Base-by-base conservation (phyloP, 1,140 invertebrate genomes). In the Sitobion miscanthi region DNA sequence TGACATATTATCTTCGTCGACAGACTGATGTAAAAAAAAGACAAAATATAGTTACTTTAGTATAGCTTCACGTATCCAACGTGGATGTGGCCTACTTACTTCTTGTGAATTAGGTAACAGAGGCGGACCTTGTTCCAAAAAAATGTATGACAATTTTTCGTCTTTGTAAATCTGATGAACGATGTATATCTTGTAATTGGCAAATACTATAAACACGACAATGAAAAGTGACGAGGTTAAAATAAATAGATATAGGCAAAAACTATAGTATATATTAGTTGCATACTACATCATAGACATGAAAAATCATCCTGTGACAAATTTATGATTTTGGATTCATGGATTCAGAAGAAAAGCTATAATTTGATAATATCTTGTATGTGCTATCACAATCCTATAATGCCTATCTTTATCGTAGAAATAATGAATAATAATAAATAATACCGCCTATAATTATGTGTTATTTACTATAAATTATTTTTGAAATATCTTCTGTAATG, bases 1-100 rank as follows among this genome's bases (percentile, higher is more conserved):
- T 0, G 4, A n/a, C n/a, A n/a, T 1, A n/a, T 6, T 0, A 14
- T 77, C 14, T n/a, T 1, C 62, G 30, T n/a, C 14, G 30, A 6
- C 4, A 77, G 30, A 6, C 62, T 77, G 14, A 1, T 77, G 62
- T 77, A 77, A n/a, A 77, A 69, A 57, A 57, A 57, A 17, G 30
- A 1, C 11, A 77, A 69, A 30, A 77, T 77, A n/a, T 17, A n/a
- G 62, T 77, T n/a, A 77, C 6, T 77, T 77, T 17, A 17, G 14
- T 35, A 77, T 77, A 77, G n/a, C 14, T n/a, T n/a, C n/a, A n/a
- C 57, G 5, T 23, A 0, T n/a, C 14, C 30, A 5, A 69, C 30
- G 30, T n/a, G 62, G 5, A 42, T 38, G 7, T 7, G 2, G 83
- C 9, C 23, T 49, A 88, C 86, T 30, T 88, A 88, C 86, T 52